A percentile compares a stretch with the other conserved stretches of the same genome.
These are phyloP conservation scores for Mermis nigrescens DNA, from an alignment of 2,888 invertebrate species.

Conservation along the genomic window DNA sequence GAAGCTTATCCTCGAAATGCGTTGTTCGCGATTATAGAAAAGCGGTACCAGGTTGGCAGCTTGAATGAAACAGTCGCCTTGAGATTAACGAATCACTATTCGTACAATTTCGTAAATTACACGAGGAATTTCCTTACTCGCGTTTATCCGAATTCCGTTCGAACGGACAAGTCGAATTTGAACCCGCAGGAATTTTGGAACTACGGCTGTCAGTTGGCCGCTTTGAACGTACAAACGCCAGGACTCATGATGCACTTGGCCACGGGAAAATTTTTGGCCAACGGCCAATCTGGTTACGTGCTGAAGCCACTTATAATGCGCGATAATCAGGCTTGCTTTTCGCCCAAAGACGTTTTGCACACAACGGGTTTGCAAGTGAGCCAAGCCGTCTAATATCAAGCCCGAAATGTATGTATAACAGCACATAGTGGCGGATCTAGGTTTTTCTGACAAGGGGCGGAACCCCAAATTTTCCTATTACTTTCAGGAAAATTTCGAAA, in stretches of 20 bases:
- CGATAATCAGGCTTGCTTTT: conserved; percentile 30
- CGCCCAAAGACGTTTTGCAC: conserved; percentile 27
- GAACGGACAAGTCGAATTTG: conserved; percentile 41
- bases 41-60: conserved; percentile 29
- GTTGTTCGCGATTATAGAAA: too few species aligned
- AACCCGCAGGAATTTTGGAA: conserved; percentile 44
- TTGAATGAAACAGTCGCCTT: conserved; percentile 26
- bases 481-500: too few species aligned
- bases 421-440: too few species aligned
- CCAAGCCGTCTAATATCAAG: neutral
- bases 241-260: conserved; percentile 46
- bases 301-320: conserved; percentile 43
- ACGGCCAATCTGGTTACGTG: conserved; percentile 44
- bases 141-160: conserved; percentile 40
- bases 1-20: too few species aligned
- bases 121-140: conserved; percentile 34
- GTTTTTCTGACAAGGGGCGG: too few species aligned
- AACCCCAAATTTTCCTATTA: too few species aligned
- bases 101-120: conserved; percentile 35
- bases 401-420: neutral
- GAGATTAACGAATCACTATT: conserved; percentile 30
- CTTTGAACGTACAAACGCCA: conserved; percentile 43
- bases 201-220: conserved; percentile 42
- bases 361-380: conserved; percentile 24
- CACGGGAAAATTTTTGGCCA: conserved; percentile 43